Evolutionary conservation across 2,113 vertebrate species (phyloP).

Genomic region (Crypturellus undulatus): DNA sequence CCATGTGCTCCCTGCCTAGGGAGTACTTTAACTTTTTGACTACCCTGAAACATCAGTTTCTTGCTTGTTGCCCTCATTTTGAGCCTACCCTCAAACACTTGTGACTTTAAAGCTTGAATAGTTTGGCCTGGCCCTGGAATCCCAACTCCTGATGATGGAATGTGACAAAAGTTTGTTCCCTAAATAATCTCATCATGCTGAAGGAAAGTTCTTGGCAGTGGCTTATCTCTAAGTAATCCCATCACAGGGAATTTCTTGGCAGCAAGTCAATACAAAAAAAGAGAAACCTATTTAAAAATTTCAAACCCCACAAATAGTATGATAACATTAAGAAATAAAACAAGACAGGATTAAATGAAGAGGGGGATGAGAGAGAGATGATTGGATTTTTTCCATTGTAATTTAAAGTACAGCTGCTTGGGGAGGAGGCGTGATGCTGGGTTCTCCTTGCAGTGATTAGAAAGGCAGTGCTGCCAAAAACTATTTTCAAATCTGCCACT

Average conservation of each 20-base stretch:
- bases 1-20: neutral
- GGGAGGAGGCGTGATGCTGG: neutral
- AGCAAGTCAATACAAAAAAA: neutral
- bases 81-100: neutral
- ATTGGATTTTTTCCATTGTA: constrained; percentile 34
- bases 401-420: constrained; percentile 21
- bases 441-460: constrained; percentile 37
- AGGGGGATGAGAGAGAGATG: neutral
- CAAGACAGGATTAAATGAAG: neutral
- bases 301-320: neutral
- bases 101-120: neutral
- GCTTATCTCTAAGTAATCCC: neutral
- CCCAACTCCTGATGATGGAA: neutral
- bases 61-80: neutral
- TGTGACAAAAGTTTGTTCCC: neutral
- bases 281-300: neutral
- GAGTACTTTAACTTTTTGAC: neutral
- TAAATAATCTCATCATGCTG: neutral
- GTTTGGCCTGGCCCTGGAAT: neutral
- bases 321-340: neutral
- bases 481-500: constrained; percentile 39
- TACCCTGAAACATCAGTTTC: neutral
- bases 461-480: constrained; percentile 50
- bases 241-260: neutral
- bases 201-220: neutral